Conservation (phyloP, 1,140 invertebrate genomes). For the Caenorhabditis latens region DNA sequence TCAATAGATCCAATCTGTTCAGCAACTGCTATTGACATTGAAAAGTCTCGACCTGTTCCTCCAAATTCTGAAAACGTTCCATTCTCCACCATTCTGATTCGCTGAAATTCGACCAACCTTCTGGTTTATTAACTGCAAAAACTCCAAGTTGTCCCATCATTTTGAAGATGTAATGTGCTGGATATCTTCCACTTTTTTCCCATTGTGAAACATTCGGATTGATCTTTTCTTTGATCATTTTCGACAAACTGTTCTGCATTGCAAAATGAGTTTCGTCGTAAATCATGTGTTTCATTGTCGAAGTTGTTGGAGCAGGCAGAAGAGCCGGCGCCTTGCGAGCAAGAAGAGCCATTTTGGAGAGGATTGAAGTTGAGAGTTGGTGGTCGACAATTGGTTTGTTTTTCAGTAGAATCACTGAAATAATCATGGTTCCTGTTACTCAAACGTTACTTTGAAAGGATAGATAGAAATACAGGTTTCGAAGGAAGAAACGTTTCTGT, state of each 20-base stretch:
- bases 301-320: not conserved
- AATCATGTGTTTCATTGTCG: constrained; percentile 33
- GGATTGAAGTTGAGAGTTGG: not conserved
- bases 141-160: constrained; percentile 81
- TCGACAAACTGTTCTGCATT: constrained; percentile 34
- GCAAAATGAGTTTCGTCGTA: constrained; percentile 46
- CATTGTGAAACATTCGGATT: constrained; percentile 82
- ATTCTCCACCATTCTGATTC: constrained; percentile 40
- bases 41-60: constrained; percentile 81
- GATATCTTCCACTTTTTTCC: constrained; percentile 80
- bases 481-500: not conserved
- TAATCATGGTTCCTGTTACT: not conserved
- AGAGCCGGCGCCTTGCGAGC: not conserved
- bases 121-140: constrained; percentile 80
- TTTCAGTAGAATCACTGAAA: not conserved
- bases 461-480: not conserved
- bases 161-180: constrained; percentile 81
- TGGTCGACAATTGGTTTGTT: not conserved
- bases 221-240: constrained; percentile 81
- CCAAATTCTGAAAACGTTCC: constrained; percentile 80
- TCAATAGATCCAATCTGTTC: constrained; percentile 81
- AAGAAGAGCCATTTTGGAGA: not conserved
- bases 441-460: not conserved
- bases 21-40: constrained; percentile 81
- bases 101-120: constrained; percentile 71